Evolutionary conservation across 2,113 vertebrate genomes (phyloP).

Genomic region (Lynx canadensis): DNA sequence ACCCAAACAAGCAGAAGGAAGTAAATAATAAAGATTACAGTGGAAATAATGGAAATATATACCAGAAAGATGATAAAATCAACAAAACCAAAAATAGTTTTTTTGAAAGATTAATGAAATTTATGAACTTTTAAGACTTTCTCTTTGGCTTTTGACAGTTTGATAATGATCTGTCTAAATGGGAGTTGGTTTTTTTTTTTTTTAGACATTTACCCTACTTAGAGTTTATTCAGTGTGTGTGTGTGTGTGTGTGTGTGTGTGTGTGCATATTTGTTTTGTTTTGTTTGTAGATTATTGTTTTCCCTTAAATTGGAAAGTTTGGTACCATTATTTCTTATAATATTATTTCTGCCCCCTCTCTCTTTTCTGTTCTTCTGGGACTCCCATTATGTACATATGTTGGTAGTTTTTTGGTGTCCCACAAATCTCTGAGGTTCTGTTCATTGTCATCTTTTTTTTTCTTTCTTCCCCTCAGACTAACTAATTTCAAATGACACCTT

Average conservation of each 20-base stretch:
- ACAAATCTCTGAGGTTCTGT: neutral
- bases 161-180: neutral
- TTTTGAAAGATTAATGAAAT: neutral
- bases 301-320: neutral
- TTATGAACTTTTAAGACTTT: neutral
- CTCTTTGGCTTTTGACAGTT: neutral
- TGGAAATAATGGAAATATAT: neutral
- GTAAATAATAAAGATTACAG: neutral
- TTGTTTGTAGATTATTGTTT: neutral
- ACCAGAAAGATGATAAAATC: neutral
- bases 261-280: no score
- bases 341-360: neutral
- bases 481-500: neutral
- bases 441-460: neutral
- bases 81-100: neutral
- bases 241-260: no score
- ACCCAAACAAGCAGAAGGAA: neutral
- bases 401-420: neutral
- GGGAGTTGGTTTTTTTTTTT: neutral
- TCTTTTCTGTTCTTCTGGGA: neutral
- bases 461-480: neutral
- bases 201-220: neutral
- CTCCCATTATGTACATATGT: neutral
- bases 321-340: neutral
- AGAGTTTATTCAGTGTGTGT: neutral